phyloP scores from a whole-genome alignment of 2,888 invertebrate species.

The Drosophila mulleri region DNA sequence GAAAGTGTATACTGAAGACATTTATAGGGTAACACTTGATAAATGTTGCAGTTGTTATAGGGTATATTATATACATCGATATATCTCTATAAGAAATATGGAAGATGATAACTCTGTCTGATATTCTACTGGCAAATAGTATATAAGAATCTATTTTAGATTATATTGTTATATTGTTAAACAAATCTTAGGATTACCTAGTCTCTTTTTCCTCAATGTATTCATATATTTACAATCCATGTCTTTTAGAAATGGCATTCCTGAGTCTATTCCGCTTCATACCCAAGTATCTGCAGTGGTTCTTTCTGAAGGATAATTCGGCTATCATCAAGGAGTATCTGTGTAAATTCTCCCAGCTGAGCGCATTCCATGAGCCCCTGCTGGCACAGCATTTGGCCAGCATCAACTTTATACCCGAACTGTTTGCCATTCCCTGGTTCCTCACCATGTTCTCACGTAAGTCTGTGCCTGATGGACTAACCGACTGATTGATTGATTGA shows the following conservation, averaged over 20 bases:
- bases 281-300: constrained; percentile 97
- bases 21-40: background rate
- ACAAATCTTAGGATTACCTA: background rate
- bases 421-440: constrained; percentile 99
- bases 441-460: constrained; percentile 99
- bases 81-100: background rate
- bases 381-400: constrained; percentile 95
- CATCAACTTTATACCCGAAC: constrained; percentile 97
- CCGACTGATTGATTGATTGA: background rate
- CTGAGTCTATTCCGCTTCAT: constrained; percentile 98
- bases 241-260: constrained; percentile 94
- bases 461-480: constrained; percentile 71
- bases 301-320: constrained; percentile 98
- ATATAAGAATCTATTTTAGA: background rate
- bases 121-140: background rate
- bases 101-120: background rate
- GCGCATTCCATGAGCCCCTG: constrained; percentile 97
- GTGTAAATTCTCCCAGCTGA: constrained; percentile 97
- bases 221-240: background rate
- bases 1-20: background rate
- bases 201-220: background rate
- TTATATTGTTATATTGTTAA: background rate
- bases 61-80: background rate
- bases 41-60: too few relatives aligned
- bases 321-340: constrained; percentile 98